A percentile compares a stretch with the other conserved stretches of the same genome.
Evolutionary conservation across 2,888 invertebrate species (phyloP).

Genomic region (Leucophenga montana): DNA sequence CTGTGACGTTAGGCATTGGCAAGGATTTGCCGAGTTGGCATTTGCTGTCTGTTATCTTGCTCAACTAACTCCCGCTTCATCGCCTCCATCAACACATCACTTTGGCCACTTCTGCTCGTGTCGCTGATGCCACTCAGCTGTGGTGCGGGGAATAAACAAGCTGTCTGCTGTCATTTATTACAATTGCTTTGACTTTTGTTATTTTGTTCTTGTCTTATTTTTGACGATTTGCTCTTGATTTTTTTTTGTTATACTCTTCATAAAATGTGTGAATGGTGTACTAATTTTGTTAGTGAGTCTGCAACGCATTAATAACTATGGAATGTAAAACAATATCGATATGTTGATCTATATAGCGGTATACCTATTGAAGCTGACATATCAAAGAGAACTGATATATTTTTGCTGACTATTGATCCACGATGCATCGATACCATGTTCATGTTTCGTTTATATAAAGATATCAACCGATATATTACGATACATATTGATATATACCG

Average conservation of each 20-base stretch:
- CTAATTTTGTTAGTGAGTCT: constrained; percentile 5
- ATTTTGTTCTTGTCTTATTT: constrained; percentile 46
- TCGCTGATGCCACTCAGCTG: neutral
- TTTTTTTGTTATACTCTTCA: neutral
- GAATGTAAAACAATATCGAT: too few relatives aligned
- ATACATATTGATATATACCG: too few relatives aligned
- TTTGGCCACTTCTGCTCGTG: constrained; percentile 17
- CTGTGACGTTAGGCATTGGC: constrained; percentile 24
- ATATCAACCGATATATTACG: too few relatives aligned
- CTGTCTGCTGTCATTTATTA: constrained; percentile 72
- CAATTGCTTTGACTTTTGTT: constrained; percentile 70
- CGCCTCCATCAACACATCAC: neutral
- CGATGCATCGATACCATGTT: too few relatives aligned
- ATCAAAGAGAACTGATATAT: too few relatives aligned
- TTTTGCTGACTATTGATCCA: too few relatives aligned
- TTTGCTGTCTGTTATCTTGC: constrained; percentile 45
- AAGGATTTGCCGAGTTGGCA: constrained; percentile 62
- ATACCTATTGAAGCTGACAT: too few relatives aligned
- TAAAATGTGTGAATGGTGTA: neutral
- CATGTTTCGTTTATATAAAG: too few relatives aligned
- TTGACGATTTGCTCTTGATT: constrained; percentile 9
- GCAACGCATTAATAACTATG: too few relatives aligned
- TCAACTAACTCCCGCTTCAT: neutral
- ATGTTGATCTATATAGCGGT: too few relatives aligned
- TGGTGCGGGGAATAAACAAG: constrained; percentile 46